Evolutionary conservation across 2,888 invertebrate species (phyloP).

Genomic region (Seira sanloemensis): DNA sequence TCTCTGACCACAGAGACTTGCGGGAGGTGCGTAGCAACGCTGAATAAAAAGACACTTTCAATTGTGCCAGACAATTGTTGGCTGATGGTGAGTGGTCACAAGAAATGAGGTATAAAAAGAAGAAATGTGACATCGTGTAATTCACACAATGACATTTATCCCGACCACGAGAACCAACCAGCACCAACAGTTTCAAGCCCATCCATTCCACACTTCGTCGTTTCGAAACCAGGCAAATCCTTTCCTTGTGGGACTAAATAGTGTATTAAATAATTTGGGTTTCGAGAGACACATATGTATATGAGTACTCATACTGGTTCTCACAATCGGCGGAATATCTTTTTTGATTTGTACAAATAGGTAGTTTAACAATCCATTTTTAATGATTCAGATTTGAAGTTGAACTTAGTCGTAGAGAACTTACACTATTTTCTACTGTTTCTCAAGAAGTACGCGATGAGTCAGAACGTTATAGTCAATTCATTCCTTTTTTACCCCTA

Average conservation of each 20-base stretch:
- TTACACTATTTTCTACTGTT: too few relatives aligned
- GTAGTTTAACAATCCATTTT: neutral
- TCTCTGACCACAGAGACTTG: slow-evolving; percentile 4
- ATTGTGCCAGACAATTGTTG: neutral
- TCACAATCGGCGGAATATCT: neutral
- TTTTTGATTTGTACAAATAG: neutral
- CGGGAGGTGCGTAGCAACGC: neutral
- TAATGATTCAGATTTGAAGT: neutral
- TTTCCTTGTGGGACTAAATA: too few relatives aligned
- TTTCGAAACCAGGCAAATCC: neutral
- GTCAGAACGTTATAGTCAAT: neutral
- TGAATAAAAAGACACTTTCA: neutral
- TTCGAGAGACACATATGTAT: neutral
- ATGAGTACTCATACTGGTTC: neutral
- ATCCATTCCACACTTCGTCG: neutral
- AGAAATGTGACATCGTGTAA: neutral
- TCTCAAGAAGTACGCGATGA: neutral
- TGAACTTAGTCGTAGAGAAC: neutral
- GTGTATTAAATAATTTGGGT: too few relatives aligned
- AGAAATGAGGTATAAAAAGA: neutral
- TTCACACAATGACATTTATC: neutral
- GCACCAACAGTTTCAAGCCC: too few relatives aligned
- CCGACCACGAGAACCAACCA: neutral
- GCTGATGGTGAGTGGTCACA: neutral
- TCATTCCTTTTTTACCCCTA: neutral